Evolutionary conservation across 2,888 invertebrate species (phyloP).

Genomic region (Coecobrya sp.): DNA sequence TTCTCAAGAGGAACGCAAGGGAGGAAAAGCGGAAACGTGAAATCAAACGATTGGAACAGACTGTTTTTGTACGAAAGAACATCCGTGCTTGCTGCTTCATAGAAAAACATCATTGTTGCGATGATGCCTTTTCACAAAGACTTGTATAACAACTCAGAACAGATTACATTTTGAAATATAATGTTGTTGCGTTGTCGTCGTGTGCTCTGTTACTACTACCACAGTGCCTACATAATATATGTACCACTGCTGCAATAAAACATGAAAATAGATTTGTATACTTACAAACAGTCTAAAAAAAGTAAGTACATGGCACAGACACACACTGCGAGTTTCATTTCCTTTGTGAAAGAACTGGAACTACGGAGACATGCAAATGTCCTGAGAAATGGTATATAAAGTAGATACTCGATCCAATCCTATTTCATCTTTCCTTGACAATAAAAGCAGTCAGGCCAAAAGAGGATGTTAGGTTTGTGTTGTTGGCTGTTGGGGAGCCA

Average conservation of each 20-base stretch:
- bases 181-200: constrained; percentile 30
- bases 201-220: neutral
- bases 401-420: constrained; percentile 35
- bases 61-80: constrained; percentile 37
- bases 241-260: constrained; percentile 22
- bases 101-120: constrained; percentile 25
- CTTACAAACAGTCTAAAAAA: constrained; percentile 25
- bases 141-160: constrained; percentile 35
- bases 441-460: constrained; percentile 44
- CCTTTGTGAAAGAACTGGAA: constrained; percentile 46
- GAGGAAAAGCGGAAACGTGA: constrained; percentile 69
- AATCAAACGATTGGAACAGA: constrained; percentile 76
- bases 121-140: constrained; percentile 29
- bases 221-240: neutral
- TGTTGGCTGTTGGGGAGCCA: neutral
- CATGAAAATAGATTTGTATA: constrained; percentile 54
- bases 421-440: constrained; percentile 59
- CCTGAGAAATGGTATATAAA: constrained; percentile 49
- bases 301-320: constrained; percentile 6
- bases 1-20: constrained; percentile 31
- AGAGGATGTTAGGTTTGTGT: constrained; percentile 50
- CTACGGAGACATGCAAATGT: constrained; percentile 58
- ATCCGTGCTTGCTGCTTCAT: neutral
- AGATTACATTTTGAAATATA: constrained; percentile 60
- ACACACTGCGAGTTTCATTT: constrained; percentile 59